These are phyloP conservation scores for Zaprionus lineosus DNA, from an alignment of 2,888 invertebrate genomes.

Conservation along the genomic window DNA sequence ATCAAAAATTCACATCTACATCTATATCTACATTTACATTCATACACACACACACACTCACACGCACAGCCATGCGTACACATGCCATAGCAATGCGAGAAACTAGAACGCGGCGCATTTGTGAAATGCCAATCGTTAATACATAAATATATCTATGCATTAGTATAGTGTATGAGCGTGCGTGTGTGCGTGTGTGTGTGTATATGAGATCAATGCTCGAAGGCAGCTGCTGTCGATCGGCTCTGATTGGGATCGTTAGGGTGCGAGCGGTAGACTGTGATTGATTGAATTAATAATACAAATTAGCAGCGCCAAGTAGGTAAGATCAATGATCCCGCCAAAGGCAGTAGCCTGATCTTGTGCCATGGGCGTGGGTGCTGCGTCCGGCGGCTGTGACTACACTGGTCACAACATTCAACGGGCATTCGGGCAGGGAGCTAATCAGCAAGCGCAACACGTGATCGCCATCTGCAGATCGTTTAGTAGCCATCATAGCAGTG, in stretches of 20 bases:
- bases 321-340: slow-evolving; percentile 71
- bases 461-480: too few species aligned
- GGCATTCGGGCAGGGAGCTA: too few species aligned
- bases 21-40: too few species aligned
- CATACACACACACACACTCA: too few species aligned
- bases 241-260: slow-evolving; percentile 68
- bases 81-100: slow-evolving; percentile 29
- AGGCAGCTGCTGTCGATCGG: slow-evolving; percentile 63
- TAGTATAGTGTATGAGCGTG: not conserved
- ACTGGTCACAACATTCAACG: slow-evolving; percentile 42
- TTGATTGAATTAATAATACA: slow-evolving; percentile 78
- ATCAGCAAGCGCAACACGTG: too few species aligned
- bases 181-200: not conserved
- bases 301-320: slow-evolving; percentile 75
- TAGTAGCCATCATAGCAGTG: slow-evolving; percentile 7
- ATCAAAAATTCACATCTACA: slow-evolving; percentile 36
- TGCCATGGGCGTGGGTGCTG: slow-evolving; percentile 24
- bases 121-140: slow-evolving; percentile 64
- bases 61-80: slow-evolving; percentile 8
- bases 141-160: not conserved
- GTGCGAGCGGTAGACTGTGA: slow-evolving; percentile 51
- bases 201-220: slow-evolving; percentile 67
- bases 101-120: slow-evolving; percentile 73
- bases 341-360: slow-evolving; percentile 23
- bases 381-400: slow-evolving; percentile 28